Conservation (phyloP, 2,888 invertebrate genomes). For the Synanthedon andrenaeformis region DNA sequence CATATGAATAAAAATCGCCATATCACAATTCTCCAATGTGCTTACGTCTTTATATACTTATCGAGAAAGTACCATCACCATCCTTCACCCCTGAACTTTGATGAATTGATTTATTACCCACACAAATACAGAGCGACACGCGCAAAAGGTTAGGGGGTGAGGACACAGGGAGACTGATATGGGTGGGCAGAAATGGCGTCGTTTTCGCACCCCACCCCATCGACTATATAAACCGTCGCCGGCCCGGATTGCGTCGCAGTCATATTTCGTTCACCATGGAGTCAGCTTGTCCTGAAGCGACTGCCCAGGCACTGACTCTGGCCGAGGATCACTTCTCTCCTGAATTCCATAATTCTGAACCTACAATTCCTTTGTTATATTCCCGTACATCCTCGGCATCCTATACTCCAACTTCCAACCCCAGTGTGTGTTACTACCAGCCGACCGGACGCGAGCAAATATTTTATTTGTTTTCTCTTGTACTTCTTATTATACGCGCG, state of each 20-base stretch:
- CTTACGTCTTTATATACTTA: conserved; percentile 86
- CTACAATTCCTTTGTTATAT: not conserved
- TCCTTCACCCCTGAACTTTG: not conserved
- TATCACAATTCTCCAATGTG: too few relatives aligned
- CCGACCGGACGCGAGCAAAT: not conserved
- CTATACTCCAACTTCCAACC: not conserved
- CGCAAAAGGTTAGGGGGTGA: not conserved
- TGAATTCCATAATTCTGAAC: not conserved
- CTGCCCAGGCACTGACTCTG: not conserved
- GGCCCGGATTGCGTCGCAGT: not conserved
- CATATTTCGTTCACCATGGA: not conserved
- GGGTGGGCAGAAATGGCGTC: not conserved
- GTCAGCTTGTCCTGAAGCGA: not conserved
- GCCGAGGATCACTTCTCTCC: not conserved
- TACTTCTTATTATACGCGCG: too few relatives aligned
- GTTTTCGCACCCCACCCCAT: not conserved
- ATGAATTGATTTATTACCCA: not conserved
- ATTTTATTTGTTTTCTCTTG: too few relatives aligned
- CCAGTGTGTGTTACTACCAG: not conserved
- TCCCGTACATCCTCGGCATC: not conserved
- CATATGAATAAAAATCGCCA: too few relatives aligned
- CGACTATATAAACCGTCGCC: not conserved
- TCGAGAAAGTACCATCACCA: conserved; percentile 59
- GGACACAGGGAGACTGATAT: not conserved
- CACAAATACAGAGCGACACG: not conserved